Percentiles rank a stretch among this genome's conserved stretches.
Conservation (phyloP, 2,888 invertebrate species). For the Scaptomyza tumidula region DNA sequence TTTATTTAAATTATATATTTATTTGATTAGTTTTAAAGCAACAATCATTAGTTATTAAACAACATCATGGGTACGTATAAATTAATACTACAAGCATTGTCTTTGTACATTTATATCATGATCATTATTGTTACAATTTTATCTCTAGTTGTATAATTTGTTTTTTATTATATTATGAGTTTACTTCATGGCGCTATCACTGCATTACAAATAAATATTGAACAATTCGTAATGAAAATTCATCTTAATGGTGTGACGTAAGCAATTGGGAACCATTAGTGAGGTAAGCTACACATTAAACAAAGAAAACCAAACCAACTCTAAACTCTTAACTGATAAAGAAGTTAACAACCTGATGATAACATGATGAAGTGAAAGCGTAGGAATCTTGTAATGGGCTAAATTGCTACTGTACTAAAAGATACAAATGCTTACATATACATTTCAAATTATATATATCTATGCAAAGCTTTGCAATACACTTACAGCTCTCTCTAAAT, state of each 20-base stretch:
- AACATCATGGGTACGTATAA: slow-evolving; percentile 60
- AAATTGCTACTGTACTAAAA: slow-evolving; percentile 29
- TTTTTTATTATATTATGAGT: slow-evolving; percentile 59
- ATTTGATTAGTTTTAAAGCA: slow-evolving; percentile 35
- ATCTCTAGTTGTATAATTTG: slow-evolving; percentile 32
- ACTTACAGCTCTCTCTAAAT: slow-evolving; percentile 35
- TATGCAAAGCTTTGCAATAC: slow-evolving; percentile 28
- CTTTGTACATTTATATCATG: neutral
- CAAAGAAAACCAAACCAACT: slow-evolving; percentile 68
- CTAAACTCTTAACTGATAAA: slow-evolving; percentile 17
- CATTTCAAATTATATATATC: slow-evolving; percentile 7
- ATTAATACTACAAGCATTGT: slow-evolving; percentile 9
- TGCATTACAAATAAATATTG: slow-evolving; percentile 65
- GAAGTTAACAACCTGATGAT: slow-evolving; percentile 24
- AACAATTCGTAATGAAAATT: slow-evolving; percentile 66
- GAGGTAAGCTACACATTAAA: slow-evolving; percentile 85
- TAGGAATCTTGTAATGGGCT: slow-evolving; percentile 25
- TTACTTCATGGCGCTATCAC: slow-evolving; percentile 80
- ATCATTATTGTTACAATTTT: slow-evolving; percentile 31
- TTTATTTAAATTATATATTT: slow-evolving; percentile 12
- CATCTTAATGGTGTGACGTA: slow-evolving; percentile 84
- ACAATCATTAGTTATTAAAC: slow-evolving; percentile 69
- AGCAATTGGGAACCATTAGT: slow-evolving; percentile 85
- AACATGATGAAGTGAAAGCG: slow-evolving; percentile 7
- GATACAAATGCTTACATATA: slow-evolving; percentile 36